Evolutionary conservation across 2,888 invertebrate genomes (phyloP).

Genomic region (Aelia acuminata): DNA sequence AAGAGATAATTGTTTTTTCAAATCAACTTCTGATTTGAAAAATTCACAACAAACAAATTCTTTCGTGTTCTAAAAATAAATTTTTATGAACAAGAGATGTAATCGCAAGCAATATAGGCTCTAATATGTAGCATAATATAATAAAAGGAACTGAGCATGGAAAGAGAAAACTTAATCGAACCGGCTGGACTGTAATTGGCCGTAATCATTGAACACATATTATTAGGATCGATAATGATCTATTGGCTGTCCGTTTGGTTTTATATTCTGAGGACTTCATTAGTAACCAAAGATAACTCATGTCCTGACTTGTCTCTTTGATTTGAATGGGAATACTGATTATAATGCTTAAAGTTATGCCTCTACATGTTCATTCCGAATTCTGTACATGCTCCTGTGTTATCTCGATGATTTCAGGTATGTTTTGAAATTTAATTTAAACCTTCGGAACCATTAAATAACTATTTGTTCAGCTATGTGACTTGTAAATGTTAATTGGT

Average conservation of each 20-base stretch:
- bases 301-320: neutral
- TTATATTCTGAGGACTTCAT: constrained; percentile 18
- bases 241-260: neutral
- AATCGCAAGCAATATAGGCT: neutral
- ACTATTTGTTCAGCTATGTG: too few relatives aligned
- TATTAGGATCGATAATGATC: constrained; percentile 2
- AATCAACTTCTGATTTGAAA: too few relatives aligned
- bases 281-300: neutral
- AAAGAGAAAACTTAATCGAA: neutral
- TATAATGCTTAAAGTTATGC: neutral
- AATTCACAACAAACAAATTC: too few relatives aligned
- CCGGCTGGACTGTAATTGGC: neutral
- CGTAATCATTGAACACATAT: constrained; percentile 20
- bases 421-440: too few relatives aligned
- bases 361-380: too few relatives aligned
- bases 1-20: too few relatives aligned
- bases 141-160: neutral
- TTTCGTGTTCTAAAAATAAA: neutral
- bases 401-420: too few relatives aligned
- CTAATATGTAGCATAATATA: neutral
- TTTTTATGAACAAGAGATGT: neutral
- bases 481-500: too few relatives aligned
- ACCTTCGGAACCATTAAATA: too few relatives aligned
- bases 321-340: neutral
- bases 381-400: too few relatives aligned